A percentile compares a stretch with the other conserved stretches of the same genome.
phyloP scores from a whole-genome alignment of 2,888 invertebrate species.

The Melinopterus prodromus region DNA sequence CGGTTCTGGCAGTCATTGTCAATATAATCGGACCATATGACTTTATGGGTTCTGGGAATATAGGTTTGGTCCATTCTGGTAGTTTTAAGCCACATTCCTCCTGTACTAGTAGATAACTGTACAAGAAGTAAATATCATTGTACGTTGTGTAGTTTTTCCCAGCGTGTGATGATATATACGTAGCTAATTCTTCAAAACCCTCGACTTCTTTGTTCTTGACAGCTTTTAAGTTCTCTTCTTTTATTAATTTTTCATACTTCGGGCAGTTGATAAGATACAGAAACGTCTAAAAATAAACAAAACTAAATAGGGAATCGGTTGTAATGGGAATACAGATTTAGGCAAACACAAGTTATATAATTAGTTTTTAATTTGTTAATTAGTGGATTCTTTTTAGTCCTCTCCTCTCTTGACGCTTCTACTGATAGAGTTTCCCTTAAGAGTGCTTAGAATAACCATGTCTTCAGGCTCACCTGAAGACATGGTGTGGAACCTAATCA shows the following conservation, averaged over 20 bases:
- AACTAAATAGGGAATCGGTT: no score
- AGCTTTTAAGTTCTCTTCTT: slow-evolving; percentile 9
- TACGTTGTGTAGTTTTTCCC: background rate
- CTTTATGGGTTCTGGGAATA: slow-evolving; percentile 54
- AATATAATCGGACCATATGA: slow-evolving; percentile 27
- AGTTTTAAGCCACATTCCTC: slow-evolving; percentile 53
- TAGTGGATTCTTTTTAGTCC: no score
- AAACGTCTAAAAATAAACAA: slow-evolving; percentile 32
- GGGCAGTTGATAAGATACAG: slow-evolving; percentile 29
- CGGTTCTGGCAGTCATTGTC: slow-evolving; percentile 54
- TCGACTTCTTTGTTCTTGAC: slow-evolving; percentile 25
- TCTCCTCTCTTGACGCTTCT: no score
- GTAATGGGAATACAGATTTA: no score
- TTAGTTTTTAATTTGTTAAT: no score
- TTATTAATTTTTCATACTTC: slow-evolving; percentile 18
- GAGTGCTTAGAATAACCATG: no score
- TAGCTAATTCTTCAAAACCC: slow-evolving; percentile 28
- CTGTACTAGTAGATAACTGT: slow-evolving; percentile 38
- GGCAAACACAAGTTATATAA: no score
- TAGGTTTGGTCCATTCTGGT: slow-evolving; percentile 58
- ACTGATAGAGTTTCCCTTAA: no score
- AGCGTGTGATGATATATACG: slow-evolving; percentile 18
- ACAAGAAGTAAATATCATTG: background rate
- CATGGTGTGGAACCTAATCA: no score
- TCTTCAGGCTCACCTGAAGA: no score